Evolutionary conservation across 2,888 invertebrate species (phyloP), one percentile per base, ranked within the genome.

Genomic region (Diplazon laetatorius): DNA sequence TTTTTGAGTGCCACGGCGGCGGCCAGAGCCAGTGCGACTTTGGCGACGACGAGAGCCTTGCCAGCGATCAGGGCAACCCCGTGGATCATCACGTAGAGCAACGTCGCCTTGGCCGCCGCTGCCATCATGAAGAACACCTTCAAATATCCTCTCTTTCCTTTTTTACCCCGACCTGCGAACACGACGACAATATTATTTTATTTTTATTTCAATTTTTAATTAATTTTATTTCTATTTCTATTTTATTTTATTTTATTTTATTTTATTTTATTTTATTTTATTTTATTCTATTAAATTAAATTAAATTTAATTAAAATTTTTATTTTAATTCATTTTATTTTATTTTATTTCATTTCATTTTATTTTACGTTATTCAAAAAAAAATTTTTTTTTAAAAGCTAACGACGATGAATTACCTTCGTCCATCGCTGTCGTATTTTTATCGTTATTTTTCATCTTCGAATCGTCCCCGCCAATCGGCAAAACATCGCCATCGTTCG

Each of bases 1-100:
- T 96, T 97, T 92, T 96, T 97, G 88, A 97, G 92, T 8, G 96
- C 96, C 80, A 96, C 94, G 82, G 96, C 96, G 82, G 94, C 95
- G 74, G 96, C 96, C 69, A 97, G 92, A 0, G 96, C 96, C 60
- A 97, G 91, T 1, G 97, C 97, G 85, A 97, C 91, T 89, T 97
- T 97, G 57, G 96, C 96, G 20, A 97, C 95, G 82, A 97, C 95
- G 78, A 97, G 91, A 62, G 97, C 97, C 91, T 97, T 97, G 82
- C 96, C 97, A 50, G 97, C 96, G 62, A 97, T 90, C 62, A 96
- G 93, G 22, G 96, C 96, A 42, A 97, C 91, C 1, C 95, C 96
- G 78, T 96, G 96, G 80, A 96, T 94, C 35, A 96, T 95, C 46
- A 96, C 91, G 25, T 96, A 96, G 44, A 97, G 93, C 90, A 96